These are phyloP conservation scores for Halcyon smyrnensis DNA, from an alignment of 2,797 vertebrate species.

Conservation along the genomic window DNA sequence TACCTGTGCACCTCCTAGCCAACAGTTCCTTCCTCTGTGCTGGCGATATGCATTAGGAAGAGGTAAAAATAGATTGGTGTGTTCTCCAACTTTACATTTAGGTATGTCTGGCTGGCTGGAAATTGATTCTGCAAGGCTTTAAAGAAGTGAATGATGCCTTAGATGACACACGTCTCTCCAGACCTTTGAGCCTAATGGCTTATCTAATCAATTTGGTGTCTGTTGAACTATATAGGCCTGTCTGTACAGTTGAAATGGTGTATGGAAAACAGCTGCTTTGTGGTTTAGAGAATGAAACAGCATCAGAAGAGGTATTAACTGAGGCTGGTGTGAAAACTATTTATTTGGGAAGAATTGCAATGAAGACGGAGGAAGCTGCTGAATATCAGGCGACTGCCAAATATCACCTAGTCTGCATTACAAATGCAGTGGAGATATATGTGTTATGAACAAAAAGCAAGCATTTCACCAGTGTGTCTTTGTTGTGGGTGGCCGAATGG, in stretches of 20 bases:
- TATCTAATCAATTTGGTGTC: conserved; percentile 20
- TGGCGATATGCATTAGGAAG: neutral
- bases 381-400: neutral
- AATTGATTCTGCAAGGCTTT: conserved; percentile 20
- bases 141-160: neutral
- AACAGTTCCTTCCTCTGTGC: neutral
- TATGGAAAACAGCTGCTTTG: neutral
- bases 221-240: neutral
- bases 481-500: neutral
- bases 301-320: neutral
- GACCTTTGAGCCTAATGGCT: conserved; percentile 13
- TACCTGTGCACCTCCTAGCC: neutral
- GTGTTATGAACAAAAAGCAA: neutral
- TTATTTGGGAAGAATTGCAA: neutral
- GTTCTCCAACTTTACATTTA: neutral
- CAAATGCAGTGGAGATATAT: neutral
- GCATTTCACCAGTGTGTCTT: neutral
- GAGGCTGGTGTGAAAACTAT: neutral
- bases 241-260: neutral
- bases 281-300: neutral
- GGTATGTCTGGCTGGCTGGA: neutral
- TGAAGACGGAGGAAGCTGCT: neutral
- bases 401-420: neutral
- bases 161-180: neutral
- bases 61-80: neutral